Evolutionary conservation across 2,113 vertebrate genomes (phyloP), one percentile per base, ranked within the genome.

Genomic region (Colossoma macropomum): DNA sequence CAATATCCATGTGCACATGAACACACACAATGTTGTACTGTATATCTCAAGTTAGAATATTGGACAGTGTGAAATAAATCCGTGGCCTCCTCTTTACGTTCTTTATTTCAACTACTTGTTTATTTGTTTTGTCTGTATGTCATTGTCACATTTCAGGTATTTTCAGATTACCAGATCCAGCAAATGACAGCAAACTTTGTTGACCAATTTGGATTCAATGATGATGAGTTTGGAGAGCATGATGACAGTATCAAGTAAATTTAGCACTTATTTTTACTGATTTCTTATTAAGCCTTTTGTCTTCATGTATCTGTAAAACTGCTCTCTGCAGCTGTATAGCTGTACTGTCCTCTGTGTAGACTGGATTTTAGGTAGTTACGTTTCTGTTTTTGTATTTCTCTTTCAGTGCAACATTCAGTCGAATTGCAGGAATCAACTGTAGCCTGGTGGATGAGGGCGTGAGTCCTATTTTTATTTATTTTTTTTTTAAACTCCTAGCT

Each of bases 81-180:
- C 21, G 48, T 17, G 52, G 54, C 19, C 1, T 21, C 2, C 21
- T 59, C 19, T 3, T 62, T 25, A 62, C 4, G 30, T 21, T 41
- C 9, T 23, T 8, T 15, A 38, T 12, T n/a, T 60, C 59, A 25
- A 10, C 52, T 59, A 13, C 28, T 54, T n/a, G 45, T 23, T 8
- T 66, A 19, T 34, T 28, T 50, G 45, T 69, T 25, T 77, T 65
- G 9, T 72, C 16, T 69, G 32, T 59, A 38, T 32, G 77, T 45
- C 19, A 76, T 63, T 4, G 17, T 48, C 19, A 76, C 63, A 9
- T 52, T n/a, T 90, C 23, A 99, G 98, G 96, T 97, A 4, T 99
- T 98, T 92, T 98, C 97, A 0, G 98, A 99, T 87, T 99, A 99
- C 93, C 98, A 99, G 95, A 96, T 99, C 87, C 97, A 99, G 87